Conservation (phyloP, 2,888 invertebrate species). For the Panopea generosa region DNA sequence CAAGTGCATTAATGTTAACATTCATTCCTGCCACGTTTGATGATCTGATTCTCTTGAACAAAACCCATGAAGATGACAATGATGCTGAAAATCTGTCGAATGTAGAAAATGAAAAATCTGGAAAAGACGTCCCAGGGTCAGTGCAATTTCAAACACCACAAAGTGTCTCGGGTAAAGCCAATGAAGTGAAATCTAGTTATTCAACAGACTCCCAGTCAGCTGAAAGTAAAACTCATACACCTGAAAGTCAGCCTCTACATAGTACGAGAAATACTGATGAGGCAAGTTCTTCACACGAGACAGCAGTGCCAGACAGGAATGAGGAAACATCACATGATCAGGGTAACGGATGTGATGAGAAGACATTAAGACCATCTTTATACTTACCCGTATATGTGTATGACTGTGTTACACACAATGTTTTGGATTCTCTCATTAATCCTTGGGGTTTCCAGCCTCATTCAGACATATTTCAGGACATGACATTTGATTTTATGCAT, state of each 20-base stretch:
- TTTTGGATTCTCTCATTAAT: conserved; percentile 86
- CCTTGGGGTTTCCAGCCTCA: conserved; percentile 71
- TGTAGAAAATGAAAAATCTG: neutral
- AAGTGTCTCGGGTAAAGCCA: neutral
- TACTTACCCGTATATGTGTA: conserved; percentile 89
- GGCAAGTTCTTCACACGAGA: neutral
- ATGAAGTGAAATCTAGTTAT: neutral
- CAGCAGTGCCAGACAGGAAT: no score
- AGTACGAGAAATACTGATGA: neutral
- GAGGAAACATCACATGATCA: no score
- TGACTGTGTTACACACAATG: conserved; percentile 88
- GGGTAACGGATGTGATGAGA: no score
- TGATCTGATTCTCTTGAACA: conserved; percentile 82
- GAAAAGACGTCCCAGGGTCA: neutral
- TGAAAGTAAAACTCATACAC: neutral
- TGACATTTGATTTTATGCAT: conserved; percentile 74
- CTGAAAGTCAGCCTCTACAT: neutral
- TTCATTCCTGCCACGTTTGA: conserved; percentile 89
- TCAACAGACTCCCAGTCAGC: neutral
- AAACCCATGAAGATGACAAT: conserved; percentile 6
- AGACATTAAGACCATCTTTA: no score
- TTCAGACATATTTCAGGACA: conserved; percentile 81
- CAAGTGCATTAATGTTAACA: conserved; percentile 89
- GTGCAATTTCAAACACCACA: neutral
- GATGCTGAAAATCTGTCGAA: neutral